These are phyloP conservation scores for Campoplex capitator DNA, from an alignment of 2,888 invertebrate genomes.

Conservation along the genomic window DNA sequence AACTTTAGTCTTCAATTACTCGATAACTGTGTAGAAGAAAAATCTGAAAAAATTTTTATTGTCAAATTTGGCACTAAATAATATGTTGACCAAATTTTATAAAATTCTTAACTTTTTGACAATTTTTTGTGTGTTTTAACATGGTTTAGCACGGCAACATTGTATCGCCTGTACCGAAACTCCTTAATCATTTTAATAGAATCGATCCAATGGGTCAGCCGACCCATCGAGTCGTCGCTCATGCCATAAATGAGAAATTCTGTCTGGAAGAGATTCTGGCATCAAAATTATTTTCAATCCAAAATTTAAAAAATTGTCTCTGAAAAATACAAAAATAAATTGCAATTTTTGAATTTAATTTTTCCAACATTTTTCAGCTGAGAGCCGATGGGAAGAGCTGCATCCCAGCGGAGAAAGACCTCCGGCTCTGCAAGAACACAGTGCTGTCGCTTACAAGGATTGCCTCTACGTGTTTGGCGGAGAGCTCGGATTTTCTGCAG, in stretches of 20 bases:
- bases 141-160: too few relatives aligned
- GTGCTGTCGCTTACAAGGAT: slow-evolving; percentile 91
- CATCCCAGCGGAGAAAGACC: slow-evolving; percentile 90
- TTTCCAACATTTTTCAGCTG: slow-evolving; percentile 86
- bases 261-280: not conserved
- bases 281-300: not conserved
- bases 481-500: slow-evolving; percentile 91
- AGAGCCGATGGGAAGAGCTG: slow-evolving; percentile 91
- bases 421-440: slow-evolving; percentile 94
- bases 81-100: too few relatives aligned
- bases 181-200: too few relatives aligned
- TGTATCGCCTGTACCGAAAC: too few relatives aligned
- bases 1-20: too few relatives aligned
- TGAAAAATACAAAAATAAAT: not conserved
- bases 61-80: too few relatives aligned
- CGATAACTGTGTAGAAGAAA: too few relatives aligned
- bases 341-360: not conserved
- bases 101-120: too few relatives aligned
- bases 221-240: too few relatives aligned
- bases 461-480: slow-evolving; percentile 94
- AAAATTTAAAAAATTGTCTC: not conserved
- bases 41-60: too few relatives aligned
- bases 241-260: not conserved
- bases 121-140: too few relatives aligned
- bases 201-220: not conserved